These are phyloP conservation scores for Hemibagrus guttatus DNA, from an alignment of 2,797 vertebrate species.

Conservation along the genomic window DNA sequence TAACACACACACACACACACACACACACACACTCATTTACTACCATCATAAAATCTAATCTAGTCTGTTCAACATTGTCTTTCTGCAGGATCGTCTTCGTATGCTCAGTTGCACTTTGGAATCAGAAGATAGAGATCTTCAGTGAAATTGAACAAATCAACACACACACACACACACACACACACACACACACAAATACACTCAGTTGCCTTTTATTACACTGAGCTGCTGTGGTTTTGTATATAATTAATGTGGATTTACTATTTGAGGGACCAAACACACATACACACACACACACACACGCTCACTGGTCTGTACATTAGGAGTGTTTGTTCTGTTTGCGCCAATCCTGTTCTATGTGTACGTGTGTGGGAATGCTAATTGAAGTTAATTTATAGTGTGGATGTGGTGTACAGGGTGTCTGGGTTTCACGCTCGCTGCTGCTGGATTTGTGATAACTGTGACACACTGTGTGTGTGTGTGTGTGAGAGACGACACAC, in stretches of 20 bases:
- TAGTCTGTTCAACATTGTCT: background rate
- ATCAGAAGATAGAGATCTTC: conserved; percentile 85
- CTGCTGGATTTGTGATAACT: background rate
- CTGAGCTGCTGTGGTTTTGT: conserved; percentile 79
- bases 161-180: conserved; percentile 1
- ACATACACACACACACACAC: conserved; percentile 55
- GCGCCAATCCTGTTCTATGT: conserved; percentile 77
- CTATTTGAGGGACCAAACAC: conserved; percentile 84
- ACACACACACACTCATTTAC: background rate
- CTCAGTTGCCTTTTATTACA: conserved; percentile 81
- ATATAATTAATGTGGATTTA: conserved; percentile 72
- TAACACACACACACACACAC: conserved; percentile 55
- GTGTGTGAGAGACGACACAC: background rate
- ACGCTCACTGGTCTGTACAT: conserved; percentile 81
- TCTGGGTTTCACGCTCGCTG: conserved; percentile 10
- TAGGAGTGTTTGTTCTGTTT: conserved; percentile 69
- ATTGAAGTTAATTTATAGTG: conserved; percentile 97
- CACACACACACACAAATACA: conserved; percentile 32
- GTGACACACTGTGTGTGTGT: background rate
- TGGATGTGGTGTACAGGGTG: conserved; percentile 69
- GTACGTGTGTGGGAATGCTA: conserved; percentile 92
- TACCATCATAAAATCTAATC: background rate
- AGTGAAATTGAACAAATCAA: conserved; percentile 52
- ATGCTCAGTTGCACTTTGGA: conserved; percentile 85
- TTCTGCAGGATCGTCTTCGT: conserved; percentile 81